These are phyloP conservation scores for Electrophaes corylata DNA, from an alignment of 2,888 invertebrate genomes.

Conservation along the genomic window DNA sequence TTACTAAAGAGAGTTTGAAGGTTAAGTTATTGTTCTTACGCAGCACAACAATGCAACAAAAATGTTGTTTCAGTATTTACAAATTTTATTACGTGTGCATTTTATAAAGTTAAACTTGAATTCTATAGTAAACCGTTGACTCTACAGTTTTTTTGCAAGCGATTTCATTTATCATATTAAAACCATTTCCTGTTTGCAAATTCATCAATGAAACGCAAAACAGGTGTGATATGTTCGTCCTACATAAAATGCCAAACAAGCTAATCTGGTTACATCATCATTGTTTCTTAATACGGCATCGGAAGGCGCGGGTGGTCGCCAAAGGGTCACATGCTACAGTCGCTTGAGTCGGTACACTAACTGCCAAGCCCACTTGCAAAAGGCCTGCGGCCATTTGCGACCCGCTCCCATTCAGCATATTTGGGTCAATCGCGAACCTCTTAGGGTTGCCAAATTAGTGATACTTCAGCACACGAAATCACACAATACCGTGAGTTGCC, in stretches of 20 bases:
- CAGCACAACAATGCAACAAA: neutral
- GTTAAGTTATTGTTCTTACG: neutral
- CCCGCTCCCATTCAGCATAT: conserved; percentile 54
- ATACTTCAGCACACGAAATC: neutral
- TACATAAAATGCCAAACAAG: conserved; percentile 25
- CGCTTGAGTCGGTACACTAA: conserved; percentile 11
- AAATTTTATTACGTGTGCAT: conserved; percentile 3
- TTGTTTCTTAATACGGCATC: conserved; percentile 40
- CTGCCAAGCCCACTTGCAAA: conserved; percentile 26
- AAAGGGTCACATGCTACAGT: conserved; percentile 47
- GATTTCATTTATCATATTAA: neutral
- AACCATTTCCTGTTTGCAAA: conserved; percentile 12
- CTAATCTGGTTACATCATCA: conserved; percentile 36
- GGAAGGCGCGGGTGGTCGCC: conserved; percentile 43
- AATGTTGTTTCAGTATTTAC: conserved; percentile 9
- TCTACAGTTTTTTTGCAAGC: neutral
- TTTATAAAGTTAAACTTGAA: conserved; percentile 19
- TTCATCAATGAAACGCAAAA: conserved; percentile 21
- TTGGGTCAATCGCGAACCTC: conserved; percentile 61
- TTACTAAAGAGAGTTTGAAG: conserved; percentile 2
- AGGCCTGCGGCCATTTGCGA: conserved; percentile 38
- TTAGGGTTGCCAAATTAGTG: conserved; percentile 33
- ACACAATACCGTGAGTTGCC: conserved; percentile 1
- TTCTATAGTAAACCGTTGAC: neutral
- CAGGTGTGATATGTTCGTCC: conserved; percentile 11